A percentile compares a stretch with the other conserved stretches of the same genome.
Conservation (phyloP, 1,140 invertebrate genomes). For the Pseudomyrmex sp. region DNA sequence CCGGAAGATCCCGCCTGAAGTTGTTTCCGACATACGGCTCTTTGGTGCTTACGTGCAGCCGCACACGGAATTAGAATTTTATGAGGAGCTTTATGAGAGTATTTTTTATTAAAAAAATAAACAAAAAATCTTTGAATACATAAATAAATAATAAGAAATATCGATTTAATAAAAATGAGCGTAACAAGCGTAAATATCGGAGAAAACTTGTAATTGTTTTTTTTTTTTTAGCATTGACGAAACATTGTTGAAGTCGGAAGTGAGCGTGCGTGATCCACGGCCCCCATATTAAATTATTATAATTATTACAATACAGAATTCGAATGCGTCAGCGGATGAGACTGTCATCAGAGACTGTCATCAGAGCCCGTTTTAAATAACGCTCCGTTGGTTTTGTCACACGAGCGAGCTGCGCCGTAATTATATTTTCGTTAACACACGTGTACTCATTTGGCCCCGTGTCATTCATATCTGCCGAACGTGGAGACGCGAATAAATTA, state of each 20-base stretch:
- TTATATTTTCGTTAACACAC: not conserved
- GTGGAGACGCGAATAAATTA: slow-evolving; percentile 16
- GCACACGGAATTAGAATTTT: slow-evolving; percentile 29
- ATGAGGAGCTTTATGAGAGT: not conserved
- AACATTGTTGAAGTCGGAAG: not conserved
- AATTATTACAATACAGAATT: not conserved
- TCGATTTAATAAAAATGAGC: too few relatives aligned
- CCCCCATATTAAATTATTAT: slow-evolving; percentile 11
- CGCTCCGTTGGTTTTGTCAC: slow-evolving; percentile 10
- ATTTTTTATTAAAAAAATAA: slow-evolving; percentile 20
- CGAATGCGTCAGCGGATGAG: not conserved
- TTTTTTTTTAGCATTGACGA: too few relatives aligned
- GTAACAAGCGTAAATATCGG: too few relatives aligned
- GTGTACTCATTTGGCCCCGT: not conserved
- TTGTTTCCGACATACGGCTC: slow-evolving; percentile 35
- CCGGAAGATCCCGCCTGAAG: slow-evolving; percentile 21
- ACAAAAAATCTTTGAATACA: not conserved
- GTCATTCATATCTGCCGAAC: not conserved
- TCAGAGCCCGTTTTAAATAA: not conserved
- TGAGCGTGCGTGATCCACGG: not conserved
- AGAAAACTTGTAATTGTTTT: too few relatives aligned
- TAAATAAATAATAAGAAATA: too few relatives aligned
- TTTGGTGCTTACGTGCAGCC: slow-evolving; percentile 10
- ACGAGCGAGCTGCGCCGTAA: not conserved
- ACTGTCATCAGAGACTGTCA: not conserved